Base-by-base conservation (phyloP, 64 coral and sea anemone species). In the Stichodactyla mertensii region DNA sequence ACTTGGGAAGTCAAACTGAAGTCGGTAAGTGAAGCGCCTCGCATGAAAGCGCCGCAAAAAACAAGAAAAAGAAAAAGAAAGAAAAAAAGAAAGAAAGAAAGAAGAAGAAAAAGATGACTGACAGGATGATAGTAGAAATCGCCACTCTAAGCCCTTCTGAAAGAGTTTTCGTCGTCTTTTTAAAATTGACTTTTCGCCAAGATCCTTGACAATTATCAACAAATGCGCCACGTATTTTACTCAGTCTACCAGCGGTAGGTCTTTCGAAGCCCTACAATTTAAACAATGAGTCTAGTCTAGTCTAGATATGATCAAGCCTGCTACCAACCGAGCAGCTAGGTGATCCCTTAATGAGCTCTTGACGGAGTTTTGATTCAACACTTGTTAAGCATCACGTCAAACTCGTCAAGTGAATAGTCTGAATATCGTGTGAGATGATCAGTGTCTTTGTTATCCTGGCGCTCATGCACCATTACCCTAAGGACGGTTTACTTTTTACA, bases 301-400 rank as follows among this genome's bases (percentile, higher is more conserved):
- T 74, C 69, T 74, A 74, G 22, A 74, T 31, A 74, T 9, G 69
- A 31, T 4, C 7, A 22, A 66, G 22, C 62, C 7, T 66, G 62
- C 62, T 8, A 22, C 18, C 18, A 20, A 66, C 36, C 36, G 19
- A 71, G 66, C 11, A 14, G 20, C 69, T 12, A 74, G 23, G 26
- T 74, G 24, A 74, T 74, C 69, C 6, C 27, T 74, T 74, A 74
- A 74, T 74, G 69, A 74, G 69, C 69, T 74, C 69, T 74, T 23
- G 7, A 27, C 24, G 22, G 62, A 66, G 62, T 74, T 31, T 74
- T 27, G 69, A 74, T 74, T 74, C 69, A 74, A 74, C 69, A 31
- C 1, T 74, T 23, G 69, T 74, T 27, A 74, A 13, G 69, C 27
- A 74, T 27, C 12, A 74, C 22, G 69, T 74, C 36, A 45, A 45